A percentile compares a stretch with the other conserved stretches of the same genome.
phyloP scores from a whole-genome alignment of 23 tunicate species.

The Styela plicata region DNA sequence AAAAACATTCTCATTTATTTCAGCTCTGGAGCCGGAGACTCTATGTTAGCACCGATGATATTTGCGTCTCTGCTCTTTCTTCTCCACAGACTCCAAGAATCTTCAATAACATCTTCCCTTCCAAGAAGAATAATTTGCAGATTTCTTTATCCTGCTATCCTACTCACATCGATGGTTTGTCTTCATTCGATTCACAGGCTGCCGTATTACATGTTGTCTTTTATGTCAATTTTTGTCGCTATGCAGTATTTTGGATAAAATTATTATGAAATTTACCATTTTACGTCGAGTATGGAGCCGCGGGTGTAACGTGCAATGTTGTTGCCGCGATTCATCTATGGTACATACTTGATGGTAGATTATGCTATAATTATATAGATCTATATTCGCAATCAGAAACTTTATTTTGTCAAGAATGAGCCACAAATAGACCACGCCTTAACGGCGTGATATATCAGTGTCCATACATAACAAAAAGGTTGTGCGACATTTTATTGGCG shows the following conservation, averaged over 20 bases:
- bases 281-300: no score
- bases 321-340: no score
- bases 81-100: conserved; percentile 18
- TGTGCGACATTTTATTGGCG: no score
- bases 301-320: no score
- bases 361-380: no score
- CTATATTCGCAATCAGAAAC: no score
- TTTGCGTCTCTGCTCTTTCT: conserved; percentile 37
- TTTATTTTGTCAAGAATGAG: no score
- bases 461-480: no score
- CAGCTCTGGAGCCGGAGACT: conserved; percentile 23
- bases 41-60: background rate
- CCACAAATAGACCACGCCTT: no score
- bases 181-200: conserved; percentile 38
- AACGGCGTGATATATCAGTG: no score
- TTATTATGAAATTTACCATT: no score
- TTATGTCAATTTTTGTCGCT: conserved; percentile 32
- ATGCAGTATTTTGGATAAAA: conserved; percentile 22
- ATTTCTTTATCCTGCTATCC: conserved; percentile 28
- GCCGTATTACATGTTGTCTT: conserved; percentile 36
- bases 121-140: conserved; percentile 13
- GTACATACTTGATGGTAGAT: no score
- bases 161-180: conserved; percentile 21
- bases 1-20: background rate
- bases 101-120: background rate